These are phyloP conservation scores for Nycticebus coucang DNA, from an alignment of 2,113 vertebrate species.

Conservation along the genomic window DNA sequence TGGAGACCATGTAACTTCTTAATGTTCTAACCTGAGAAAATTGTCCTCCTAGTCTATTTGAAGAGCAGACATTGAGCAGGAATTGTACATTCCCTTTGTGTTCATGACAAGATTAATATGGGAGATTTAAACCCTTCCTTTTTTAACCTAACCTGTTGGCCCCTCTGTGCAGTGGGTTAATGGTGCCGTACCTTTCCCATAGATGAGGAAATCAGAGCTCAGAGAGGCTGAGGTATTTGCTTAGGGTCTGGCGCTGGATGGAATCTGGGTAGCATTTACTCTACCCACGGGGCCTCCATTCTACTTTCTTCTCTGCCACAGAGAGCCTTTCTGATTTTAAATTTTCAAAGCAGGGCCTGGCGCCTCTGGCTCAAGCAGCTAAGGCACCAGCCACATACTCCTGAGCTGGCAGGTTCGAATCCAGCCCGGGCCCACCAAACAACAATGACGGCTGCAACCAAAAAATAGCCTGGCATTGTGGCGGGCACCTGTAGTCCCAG, in stretches of 20 bases:
- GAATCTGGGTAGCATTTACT: background rate
- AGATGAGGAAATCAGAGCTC: background rate
- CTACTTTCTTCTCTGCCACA: conserved; percentile 14
- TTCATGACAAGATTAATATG: background rate
- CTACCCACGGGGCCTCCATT: background rate
- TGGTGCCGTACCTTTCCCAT: background rate
- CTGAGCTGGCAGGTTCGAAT: too few relatives aligned
- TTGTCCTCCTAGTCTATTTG: background rate
- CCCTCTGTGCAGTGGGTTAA: background rate
- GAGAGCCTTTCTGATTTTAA: conserved; percentile 34
- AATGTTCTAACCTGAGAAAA: background rate
- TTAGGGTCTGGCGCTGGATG: background rate
- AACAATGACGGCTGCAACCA: too few relatives aligned
- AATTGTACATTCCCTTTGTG: background rate
- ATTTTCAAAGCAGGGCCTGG: conserved; percentile 29
- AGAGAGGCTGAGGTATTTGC: background rate
- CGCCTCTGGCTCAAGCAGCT: too few relatives aligned
- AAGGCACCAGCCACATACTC: too few relatives aligned
- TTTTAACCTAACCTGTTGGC: background rate
- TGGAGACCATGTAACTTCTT: background rate
- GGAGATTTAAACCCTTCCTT: background rate
- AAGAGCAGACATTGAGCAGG: background rate
- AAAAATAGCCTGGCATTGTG: too few relatives aligned
- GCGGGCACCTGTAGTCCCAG: too few relatives aligned
- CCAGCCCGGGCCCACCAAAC: too few relatives aligned